Conservation (phyloP, 1,140 invertebrate species). For the Megalonaias nervosa region DNA sequence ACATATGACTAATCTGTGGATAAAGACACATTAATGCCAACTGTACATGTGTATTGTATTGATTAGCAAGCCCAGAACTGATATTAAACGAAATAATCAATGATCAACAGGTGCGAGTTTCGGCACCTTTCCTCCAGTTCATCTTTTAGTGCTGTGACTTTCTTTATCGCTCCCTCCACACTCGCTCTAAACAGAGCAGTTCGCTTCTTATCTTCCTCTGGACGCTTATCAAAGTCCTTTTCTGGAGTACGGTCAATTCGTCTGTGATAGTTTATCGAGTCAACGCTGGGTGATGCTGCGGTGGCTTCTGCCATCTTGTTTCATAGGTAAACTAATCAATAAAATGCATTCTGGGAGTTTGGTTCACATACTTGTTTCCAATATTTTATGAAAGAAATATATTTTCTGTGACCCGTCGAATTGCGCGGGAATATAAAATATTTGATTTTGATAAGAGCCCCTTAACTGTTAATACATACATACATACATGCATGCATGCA, state of each 20-base stretch:
- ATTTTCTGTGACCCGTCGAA: too few species aligned
- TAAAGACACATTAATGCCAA: neutral
- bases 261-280: conserved; percentile 25
- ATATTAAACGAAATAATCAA: neutral
- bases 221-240: conserved; percentile 33
- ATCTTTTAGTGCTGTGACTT: conserved; percentile 36
- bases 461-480: too few species aligned
- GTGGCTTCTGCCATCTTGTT: conserved; percentile 33
- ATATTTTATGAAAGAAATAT: too few species aligned
- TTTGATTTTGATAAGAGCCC: too few species aligned
- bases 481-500: too few species aligned
- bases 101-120: conserved; percentile 7
- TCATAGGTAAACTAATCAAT: conserved; percentile 26
- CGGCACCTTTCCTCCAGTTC: conserved; percentile 31
- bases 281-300: conserved; percentile 5
- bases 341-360: conserved; percentile 31
- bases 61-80: too few species aligned
- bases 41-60: neutral
- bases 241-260: conserved; percentile 40
- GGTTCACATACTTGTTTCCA: too few species aligned
- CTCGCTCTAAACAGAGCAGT: conserved; percentile 28
- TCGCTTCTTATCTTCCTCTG: conserved; percentile 31
- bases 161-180: conserved; percentile 3
- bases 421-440: too few species aligned
- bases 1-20: neutral